Evolutionary conservation across 2,888 invertebrate genomes (phyloP).

Genomic region (Hartigia nigra): DNA sequence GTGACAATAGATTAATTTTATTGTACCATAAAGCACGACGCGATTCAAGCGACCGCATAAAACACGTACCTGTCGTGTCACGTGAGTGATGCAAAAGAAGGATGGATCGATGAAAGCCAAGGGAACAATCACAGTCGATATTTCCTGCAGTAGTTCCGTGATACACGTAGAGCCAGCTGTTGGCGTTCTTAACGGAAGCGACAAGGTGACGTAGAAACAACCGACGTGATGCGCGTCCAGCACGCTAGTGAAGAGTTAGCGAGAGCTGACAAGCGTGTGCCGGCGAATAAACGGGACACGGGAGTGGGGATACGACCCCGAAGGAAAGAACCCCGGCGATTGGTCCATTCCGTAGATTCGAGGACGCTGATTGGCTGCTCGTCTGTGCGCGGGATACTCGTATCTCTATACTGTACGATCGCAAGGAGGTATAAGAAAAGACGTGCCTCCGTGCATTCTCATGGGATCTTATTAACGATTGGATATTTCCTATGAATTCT

Average conservation of each 20-base stretch:
- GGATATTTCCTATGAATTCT: not conserved
- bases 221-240: conserved; percentile 37
- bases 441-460: not conserved
- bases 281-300: conserved; percentile 12
- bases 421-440: not conserved
- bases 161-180: not conserved
- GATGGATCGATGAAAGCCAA: not conserved
- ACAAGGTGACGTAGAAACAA: conserved; percentile 15
- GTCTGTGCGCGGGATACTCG: not conserved
- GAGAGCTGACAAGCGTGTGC: conserved; percentile 15
- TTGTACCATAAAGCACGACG: not conserved
- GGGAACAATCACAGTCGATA: not conserved
- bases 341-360: conserved; percentile 1
- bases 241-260: conserved; percentile 41
- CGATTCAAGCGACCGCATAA: not conserved
- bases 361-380: not conserved
- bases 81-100: not conserved
- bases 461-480: not conserved
- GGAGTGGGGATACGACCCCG: not conserved
- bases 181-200: not conserved
- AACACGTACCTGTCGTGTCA: not conserved
- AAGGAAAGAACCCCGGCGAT: not conserved
- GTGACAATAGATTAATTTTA: not conserved
- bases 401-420: not conserved
- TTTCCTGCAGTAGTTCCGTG: not conserved